Percentiles rank a stretch among this genome's conserved stretches.
Evolutionary conservation across 2,888 invertebrate genomes (phyloP).

Genomic region (Cryptocheilus praepositus): DNA sequence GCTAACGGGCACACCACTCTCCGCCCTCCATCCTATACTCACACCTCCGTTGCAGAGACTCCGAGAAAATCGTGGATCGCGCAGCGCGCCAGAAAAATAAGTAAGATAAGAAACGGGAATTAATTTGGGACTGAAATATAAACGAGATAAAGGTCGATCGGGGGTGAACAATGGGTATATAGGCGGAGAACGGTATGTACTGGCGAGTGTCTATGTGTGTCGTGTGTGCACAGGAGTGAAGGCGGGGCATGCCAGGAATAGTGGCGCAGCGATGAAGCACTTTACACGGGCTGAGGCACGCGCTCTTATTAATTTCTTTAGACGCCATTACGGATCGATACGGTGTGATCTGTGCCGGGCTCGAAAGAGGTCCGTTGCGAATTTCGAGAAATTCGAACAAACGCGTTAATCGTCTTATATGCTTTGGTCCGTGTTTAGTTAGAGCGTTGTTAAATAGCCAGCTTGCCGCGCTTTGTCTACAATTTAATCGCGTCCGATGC

Average conservation of each 20-base stretch:
- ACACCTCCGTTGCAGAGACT: background rate
- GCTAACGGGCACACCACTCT: constrained; percentile 3
- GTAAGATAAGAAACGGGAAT: constrained; percentile 59
- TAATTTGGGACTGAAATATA: constrained; percentile 55
- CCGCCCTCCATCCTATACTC: background rate
- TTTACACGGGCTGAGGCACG: too few relatives aligned
- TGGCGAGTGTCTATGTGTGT: too few relatives aligned
- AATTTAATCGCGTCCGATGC: constrained; percentile 35
- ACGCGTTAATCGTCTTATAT: too few relatives aligned
- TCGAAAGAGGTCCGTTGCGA: too few relatives aligned
- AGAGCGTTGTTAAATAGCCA: constrained; percentile 32
- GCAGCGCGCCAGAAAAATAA: constrained; percentile 46
- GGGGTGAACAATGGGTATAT: background rate
- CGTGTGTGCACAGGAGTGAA: too few relatives aligned
- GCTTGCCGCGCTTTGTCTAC: constrained; percentile 28
- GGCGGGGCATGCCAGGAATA: too few relatives aligned
- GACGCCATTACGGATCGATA: too few relatives aligned
- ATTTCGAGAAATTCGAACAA: too few relatives aligned
- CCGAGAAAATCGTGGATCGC: constrained; percentile 19
- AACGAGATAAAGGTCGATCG: constrained; percentile 40
- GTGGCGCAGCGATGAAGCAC: too few relatives aligned
- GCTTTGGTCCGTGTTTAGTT: constrained; percentile 34
- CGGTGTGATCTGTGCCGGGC: too few relatives aligned
- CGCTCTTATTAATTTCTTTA: too few relatives aligned
- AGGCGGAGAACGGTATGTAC: too few relatives aligned